Evolutionary conservation across 2,888 invertebrate species (phyloP).

Genomic region (Macrophya annulata): DNA sequence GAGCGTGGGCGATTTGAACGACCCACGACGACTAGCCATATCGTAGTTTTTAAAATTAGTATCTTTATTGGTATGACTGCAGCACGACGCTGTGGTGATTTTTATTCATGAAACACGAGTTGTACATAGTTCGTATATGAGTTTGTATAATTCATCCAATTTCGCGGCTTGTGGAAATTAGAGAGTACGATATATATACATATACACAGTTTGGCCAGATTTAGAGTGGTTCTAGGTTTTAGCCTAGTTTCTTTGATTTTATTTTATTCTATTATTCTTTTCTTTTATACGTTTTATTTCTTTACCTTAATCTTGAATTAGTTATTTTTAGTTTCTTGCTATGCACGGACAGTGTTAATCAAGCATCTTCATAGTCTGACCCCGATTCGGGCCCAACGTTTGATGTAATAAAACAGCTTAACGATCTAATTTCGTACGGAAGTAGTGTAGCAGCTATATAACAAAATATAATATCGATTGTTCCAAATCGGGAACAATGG

Average conservation of each 20-base stretch:
- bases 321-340: conserved; percentile 30
- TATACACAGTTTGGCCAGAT: neutral
- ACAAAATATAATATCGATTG: conserved; percentile 43
- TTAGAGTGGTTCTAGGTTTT: neutral
- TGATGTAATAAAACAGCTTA: conserved; percentile 1
- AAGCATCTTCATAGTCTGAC: conserved; percentile 13
- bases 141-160: neutral
- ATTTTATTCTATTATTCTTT: neutral
- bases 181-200: neutral
- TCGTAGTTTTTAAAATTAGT: conserved; percentile 33
- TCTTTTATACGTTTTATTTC: too few relatives aligned
- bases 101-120: neutral
- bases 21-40: neutral
- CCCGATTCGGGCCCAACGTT: conserved; percentile 13
- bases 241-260: neutral
- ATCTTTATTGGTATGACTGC: neutral
- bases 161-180: neutral
- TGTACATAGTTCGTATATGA: neutral
- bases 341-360: neutral
- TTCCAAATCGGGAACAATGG: conserved; percentile 47
- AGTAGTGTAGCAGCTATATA: neutral
- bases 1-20: conserved; percentile 12
- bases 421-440: conserved; percentile 41
- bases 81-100: neutral
- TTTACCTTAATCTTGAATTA: neutral